Base-by-base conservation (phyloP, 2,888 invertebrate genomes). In the Cephonodes hylas region DNA sequence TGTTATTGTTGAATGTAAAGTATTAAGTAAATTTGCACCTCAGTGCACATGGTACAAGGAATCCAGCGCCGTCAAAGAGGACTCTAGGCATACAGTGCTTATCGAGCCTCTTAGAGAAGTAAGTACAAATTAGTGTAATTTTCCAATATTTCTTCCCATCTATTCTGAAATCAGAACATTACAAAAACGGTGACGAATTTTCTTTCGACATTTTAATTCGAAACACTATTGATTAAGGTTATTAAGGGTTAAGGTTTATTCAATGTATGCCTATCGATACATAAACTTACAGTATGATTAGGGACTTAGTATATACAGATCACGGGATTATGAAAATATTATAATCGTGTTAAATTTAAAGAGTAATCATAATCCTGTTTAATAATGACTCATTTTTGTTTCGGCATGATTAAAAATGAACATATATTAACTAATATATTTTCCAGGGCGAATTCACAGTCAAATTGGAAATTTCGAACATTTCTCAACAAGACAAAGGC, bases 41-140 rank as follows among this genome's bases (percentile, higher is more conserved):
- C 95, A 96, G 69, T 97, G 98, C 82, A 96, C 96, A 44, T 99
- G 99, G 99, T 98, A 95, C 89, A 97, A 98, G 81, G 98, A 98
- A 90, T 89, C 94, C 18, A 94, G 93, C 71, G 96, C 96, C 20
- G 96, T 98, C 46, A 94, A 89, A 73, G 95, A 97, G 80, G 97
- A 96, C 84, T 93, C 94, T 38, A 94, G 96, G 71, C 97, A 96
- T 81, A 95, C 94, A 69, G 94, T 96, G 59, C 94, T 95, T 69
- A 95, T 97, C 64, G 96, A 96, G 83, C 95, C 96, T 90, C 93
- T 96, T 46, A 95, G 95, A 89, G 96, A 96, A 85, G 96, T 96
- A 89, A 89, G 91, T 77, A 66, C 4, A 13, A 44, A 58, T 57
- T 45, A 15, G 22, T 38, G 38, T 5, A n/a, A 1, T n/a, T 38